These are phyloP conservation scores for Megalonaias nervosa DNA, from an alignment of 1,140 invertebrate species.

Conservation along the genomic window DNA sequence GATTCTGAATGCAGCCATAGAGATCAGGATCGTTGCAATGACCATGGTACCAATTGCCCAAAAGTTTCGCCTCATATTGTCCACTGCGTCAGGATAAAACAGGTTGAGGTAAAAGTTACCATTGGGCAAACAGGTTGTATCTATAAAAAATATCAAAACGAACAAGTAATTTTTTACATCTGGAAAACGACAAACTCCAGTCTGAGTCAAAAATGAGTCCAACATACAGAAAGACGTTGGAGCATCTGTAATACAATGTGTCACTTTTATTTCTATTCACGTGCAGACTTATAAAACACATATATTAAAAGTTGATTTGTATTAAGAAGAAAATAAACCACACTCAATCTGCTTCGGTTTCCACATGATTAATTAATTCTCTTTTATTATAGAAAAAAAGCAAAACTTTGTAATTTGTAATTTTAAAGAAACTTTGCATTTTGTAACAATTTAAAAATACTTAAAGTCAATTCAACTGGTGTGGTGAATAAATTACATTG, in stretches of 20 bases:
- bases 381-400: no score
- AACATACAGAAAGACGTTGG: no score
- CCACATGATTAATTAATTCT: no score
- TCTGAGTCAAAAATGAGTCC: no score
- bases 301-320: no score
- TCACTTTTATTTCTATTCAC: neutral
- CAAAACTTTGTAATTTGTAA: no score
- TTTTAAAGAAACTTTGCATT: no score
- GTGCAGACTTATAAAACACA: neutral
- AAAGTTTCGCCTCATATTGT: conserved; percentile 56
- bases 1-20: conserved; percentile 54
- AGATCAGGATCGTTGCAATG: conserved; percentile 45
- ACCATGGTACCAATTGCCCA: conserved; percentile 50
- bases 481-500: no score
- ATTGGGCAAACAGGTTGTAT: conserved; percentile 42
- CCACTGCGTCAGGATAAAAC: conserved; percentile 55
- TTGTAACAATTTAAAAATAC: no score
- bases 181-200: neutral
- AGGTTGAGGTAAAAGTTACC: conserved; percentile 50
- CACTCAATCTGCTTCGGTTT: no score
- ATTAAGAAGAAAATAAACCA: no score
- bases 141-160: conserved; percentile 30
- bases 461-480: no score
- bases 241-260: neutral
- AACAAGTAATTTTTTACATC: neutral